A percentile compares a stretch with the other conserved stretches of the same genome.
phyloP scores from a whole-genome alignment of 1,140 invertebrate species.

The Ganaspis sp. region DNA sequence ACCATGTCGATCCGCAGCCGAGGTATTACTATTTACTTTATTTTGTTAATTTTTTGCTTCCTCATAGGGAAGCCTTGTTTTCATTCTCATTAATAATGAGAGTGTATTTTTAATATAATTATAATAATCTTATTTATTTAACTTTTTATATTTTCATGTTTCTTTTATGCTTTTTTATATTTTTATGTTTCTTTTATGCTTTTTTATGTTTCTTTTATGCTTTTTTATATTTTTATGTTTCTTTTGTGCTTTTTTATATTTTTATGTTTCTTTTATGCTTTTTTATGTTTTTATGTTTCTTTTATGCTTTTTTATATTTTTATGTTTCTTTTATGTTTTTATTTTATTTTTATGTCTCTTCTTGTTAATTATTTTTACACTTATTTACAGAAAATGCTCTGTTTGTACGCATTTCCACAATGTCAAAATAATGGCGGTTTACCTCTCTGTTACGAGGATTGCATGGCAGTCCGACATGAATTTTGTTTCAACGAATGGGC shows the following conservation, averaged over 20 bases:
- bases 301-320: not conserved
- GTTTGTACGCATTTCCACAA: constrained; percentile 93
- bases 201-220: too few species aligned
- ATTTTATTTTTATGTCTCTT: not conserved
- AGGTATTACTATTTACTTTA: constrained; percentile 78
- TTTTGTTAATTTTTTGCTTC: too few species aligned
- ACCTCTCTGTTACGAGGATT: constrained; percentile 94
- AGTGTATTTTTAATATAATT: too few species aligned
- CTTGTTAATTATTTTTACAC: constrained; percentile 28
- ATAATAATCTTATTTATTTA: too few species aligned
- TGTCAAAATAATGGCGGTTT: constrained; percentile 81
- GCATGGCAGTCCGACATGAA: constrained; percentile 90
- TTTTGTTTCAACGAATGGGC: constrained; percentile 97
- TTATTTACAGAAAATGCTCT: constrained; percentile 87
- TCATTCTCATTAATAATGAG: too few species aligned
- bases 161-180: too few species aligned
- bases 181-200: too few species aligned
- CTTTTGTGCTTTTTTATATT: too few species aligned
- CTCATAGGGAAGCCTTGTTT: too few species aligned
- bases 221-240: too few species aligned
- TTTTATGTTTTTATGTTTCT: too few species aligned
- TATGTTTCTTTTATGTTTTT: not conserved
- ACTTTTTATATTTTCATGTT: not conserved
- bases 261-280: too few species aligned
- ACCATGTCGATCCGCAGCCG: constrained; percentile 89